phyloP scores from a whole-genome alignment of 2,888 invertebrate genomes.

The Coronaproctus castanopsis region DNA sequence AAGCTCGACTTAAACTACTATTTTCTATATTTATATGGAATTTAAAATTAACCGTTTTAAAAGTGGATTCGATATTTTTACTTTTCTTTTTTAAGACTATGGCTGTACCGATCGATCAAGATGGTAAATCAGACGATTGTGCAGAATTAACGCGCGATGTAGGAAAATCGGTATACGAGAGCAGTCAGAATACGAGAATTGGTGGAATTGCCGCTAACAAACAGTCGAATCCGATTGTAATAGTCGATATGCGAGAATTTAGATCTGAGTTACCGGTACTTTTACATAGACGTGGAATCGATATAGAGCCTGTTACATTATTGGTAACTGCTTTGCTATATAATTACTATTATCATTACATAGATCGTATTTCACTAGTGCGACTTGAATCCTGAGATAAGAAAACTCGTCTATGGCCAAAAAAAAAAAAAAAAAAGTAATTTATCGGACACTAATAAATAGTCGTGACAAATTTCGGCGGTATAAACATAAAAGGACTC shows the following conservation, averaged over 20 bases:
- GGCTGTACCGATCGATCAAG: slow-evolving; percentile 69
- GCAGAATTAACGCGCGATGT: slow-evolving; percentile 26
- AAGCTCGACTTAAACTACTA: no score
- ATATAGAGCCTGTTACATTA: slow-evolving; percentile 74
- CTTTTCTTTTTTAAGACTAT: slow-evolving; percentile 37
- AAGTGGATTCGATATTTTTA: background rate
- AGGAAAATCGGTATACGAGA: slow-evolving; percentile 25
- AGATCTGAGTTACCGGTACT: slow-evolving; percentile 86
- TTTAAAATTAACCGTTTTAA: no score
- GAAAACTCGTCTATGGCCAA: no score
- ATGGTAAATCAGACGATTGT: slow-evolving; percentile 54
- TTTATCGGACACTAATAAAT: no score
- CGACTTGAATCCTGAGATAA: no score
- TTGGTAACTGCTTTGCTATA: no score
- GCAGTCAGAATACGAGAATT: slow-evolving; percentile 37
- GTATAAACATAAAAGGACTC: no score
- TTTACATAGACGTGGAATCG: slow-evolving; percentile 78
- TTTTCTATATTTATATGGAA: no score
- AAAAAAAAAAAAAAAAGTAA: no score
- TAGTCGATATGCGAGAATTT: slow-evolving; percentile 97
- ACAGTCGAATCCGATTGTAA: slow-evolving; percentile 32
- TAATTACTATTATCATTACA: no score
- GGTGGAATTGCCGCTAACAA: slow-evolving; percentile 27
- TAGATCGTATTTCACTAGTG: no score
- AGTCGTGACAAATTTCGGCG: no score